Evolutionary conservation across 1,140 invertebrate genomes (phyloP).

Genomic region (Caenorhabditis latens): DNA sequence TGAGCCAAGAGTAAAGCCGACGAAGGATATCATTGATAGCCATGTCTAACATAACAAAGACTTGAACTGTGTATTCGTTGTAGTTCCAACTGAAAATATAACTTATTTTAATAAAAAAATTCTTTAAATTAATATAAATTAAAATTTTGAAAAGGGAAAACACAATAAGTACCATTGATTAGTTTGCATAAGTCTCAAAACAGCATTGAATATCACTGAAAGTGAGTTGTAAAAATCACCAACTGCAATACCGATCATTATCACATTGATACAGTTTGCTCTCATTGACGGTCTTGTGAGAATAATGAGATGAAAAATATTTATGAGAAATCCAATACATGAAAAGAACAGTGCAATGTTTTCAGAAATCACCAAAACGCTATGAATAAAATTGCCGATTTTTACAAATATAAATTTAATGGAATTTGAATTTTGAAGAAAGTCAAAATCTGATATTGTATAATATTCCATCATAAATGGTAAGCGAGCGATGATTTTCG

Average conservation of each 20-base stretch:
- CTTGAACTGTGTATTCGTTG: not conserved
- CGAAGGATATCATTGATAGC: not conserved
- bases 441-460: not conserved
- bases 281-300: not conserved
- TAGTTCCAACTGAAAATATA: not conserved
- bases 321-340: not conserved
- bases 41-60: not conserved
- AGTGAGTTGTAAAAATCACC: not conserved
- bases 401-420: not conserved
- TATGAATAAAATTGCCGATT: not conserved
- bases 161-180: not conserved
- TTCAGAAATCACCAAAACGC: not conserved
- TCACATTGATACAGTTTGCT: not conserved
- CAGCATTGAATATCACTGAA: not conserved
- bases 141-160: too few species aligned
- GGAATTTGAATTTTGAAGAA: too few species aligned
- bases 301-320: not conserved
- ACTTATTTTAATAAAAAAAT: too few species aligned
- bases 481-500: too few species aligned
- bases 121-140: too few species aligned
- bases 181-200: not conserved
- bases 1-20: not conserved
- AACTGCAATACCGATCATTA: not conserved
- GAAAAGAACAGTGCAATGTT: not conserved
- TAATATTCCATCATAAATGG: too few species aligned